A percentile compares a stretch with the other conserved stretches of the same genome.
Evolutionary conservation across 2,113 vertebrate genomes (phyloP).

Genomic region (Gopherus evgoodei): DNA sequence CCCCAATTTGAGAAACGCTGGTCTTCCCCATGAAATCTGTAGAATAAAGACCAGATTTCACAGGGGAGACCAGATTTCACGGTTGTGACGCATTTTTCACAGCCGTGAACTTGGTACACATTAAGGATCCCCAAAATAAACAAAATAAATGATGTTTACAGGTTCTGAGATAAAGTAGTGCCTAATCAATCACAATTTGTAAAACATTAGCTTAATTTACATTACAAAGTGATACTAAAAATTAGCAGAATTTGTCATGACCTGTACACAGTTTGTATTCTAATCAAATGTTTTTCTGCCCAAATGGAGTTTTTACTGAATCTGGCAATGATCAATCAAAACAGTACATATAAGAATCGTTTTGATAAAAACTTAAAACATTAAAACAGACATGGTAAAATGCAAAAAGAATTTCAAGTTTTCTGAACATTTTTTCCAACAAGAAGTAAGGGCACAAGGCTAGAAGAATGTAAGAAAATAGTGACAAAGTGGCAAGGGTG

Average conservation of each 20-base stretch:
- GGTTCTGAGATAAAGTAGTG: not conserved
- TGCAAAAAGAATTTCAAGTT: not conserved
- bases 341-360: not conserved
- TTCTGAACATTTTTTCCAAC: not conserved
- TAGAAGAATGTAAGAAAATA: constrained; percentile 1
- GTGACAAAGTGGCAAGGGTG: not conserved
- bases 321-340: not conserved
- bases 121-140: not conserved
- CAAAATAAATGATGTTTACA: not conserved
- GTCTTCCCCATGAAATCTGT: too few species aligned
- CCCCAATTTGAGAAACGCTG: too few species aligned
- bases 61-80: too few species aligned
- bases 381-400: not conserved
- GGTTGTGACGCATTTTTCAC: too few species aligned
- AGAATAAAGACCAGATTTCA: too few species aligned
- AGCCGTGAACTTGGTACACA: too few species aligned
- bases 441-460: not conserved
- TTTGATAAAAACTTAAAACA: not conserved
- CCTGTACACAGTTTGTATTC: not conserved
- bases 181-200: not conserved
- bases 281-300: not conserved
- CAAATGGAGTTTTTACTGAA: not conserved
- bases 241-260: not conserved
- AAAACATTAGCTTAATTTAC: not conserved
- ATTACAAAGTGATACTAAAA: not conserved